These are phyloP conservation scores for Oasisia sp. DNA, from an alignment of 2,888 invertebrate genomes.

Conservation along the genomic window DNA sequence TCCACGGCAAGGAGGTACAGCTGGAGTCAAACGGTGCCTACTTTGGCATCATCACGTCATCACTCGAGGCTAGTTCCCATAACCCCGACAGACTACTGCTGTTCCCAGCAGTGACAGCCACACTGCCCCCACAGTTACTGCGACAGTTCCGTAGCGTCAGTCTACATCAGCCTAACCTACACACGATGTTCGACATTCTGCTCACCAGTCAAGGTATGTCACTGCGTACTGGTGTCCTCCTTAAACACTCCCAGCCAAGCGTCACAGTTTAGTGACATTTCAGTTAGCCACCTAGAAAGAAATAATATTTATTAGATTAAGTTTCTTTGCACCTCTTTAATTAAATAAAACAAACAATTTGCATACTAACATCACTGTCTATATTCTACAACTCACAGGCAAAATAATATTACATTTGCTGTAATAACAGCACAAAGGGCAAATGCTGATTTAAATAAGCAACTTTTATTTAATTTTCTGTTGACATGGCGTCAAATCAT, in stretches of 20 bases:
- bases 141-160: constrained; percentile 59
- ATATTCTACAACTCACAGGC: not conserved
- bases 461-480: not conserved
- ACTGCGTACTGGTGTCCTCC: not conserved
- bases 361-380: not conserved
- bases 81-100: constrained; percentile 56
- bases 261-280: not conserved
- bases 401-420: not conserved
- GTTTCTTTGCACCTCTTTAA: not conserved
- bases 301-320: not conserved
- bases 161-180: constrained; percentile 54
- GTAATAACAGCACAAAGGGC: not conserved
- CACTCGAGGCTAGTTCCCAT: constrained; percentile 40
- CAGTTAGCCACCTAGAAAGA: not conserved
- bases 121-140: constrained; percentile 55
- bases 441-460: not conserved
- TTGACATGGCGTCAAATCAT: not conserved
- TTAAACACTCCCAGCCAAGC: not conserved
- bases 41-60: constrained; percentile 54
- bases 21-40: constrained; percentile 47
- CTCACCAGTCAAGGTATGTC: constrained; percentile 59
- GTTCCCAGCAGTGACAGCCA: constrained; percentile 52
- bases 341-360: not conserved
- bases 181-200: constrained; percentile 53
- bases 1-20: constrained; percentile 53